Evolutionary conservation across 2,797 vertebrate species (phyloP).

Genomic region (Argya squamiceps): DNA sequence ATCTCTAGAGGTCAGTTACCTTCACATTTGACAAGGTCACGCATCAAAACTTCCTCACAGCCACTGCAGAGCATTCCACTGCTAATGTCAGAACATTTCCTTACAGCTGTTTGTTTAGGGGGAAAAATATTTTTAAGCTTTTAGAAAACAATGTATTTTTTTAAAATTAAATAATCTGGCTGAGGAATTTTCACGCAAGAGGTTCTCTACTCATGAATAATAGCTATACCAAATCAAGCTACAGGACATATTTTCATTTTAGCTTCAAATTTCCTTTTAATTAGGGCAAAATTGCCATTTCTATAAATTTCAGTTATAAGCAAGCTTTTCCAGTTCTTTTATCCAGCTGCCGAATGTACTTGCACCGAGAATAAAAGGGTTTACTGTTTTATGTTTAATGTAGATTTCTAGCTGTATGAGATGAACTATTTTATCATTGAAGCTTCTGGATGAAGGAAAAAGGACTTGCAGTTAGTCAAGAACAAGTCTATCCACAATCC

Average conservation of each 20-base stretch:
- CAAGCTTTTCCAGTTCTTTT: conserved; percentile 65
- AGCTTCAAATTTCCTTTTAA: conserved; percentile 75
- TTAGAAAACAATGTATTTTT: background rate
- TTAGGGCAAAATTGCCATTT: conserved; percentile 74
- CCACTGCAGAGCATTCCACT: background rate
- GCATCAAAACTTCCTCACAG: background rate
- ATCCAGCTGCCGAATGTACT: conserved; percentile 74
- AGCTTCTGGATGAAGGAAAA: conserved; percentile 70
- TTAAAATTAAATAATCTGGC: background rate
- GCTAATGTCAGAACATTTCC: background rate
- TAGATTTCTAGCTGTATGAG: conserved; percentile 62
- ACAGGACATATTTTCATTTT: conserved; percentile 68
- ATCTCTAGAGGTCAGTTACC: background rate
- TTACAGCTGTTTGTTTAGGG: background rate
- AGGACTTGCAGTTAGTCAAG: conserved; percentile 70
- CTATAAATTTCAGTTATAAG: conserved; percentile 78
- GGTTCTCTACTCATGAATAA: background rate
- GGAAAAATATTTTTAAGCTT: background rate
- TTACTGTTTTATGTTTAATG: conserved; percentile 68
- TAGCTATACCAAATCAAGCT: background rate
- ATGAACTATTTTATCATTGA: conserved; percentile 75
- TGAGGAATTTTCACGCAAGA: background rate
- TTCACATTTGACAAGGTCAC: background rate
- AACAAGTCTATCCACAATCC: conserved; percentile 70
- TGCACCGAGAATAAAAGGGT: conserved; percentile 75